Evolutionary conservation across 2,888 invertebrate species (phyloP), one percentile per base, ranked within the genome.

Genomic region (Drosophila picticornis): DNA sequence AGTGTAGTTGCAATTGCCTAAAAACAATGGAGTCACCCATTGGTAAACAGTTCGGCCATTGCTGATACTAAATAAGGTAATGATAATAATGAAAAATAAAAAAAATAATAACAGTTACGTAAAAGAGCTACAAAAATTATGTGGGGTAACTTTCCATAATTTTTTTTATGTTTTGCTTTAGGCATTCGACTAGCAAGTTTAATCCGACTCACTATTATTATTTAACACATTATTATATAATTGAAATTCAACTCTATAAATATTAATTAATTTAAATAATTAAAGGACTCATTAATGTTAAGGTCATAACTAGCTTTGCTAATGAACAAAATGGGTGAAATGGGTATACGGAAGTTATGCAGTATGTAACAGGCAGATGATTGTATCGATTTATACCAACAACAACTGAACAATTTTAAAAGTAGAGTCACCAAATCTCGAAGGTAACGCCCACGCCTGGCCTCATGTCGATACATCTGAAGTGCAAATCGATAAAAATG

Each of bases 21-120:
- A 56, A 69, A 67, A 71, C 64, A 65, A 74, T 52, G 64, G 31
- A 55, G 38, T 50, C 55, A 32, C 43, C 29, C 77, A 43, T 36
- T 36, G 48, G 66, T 25, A 53, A 66, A 66, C 61, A 79, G 66
- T 73, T 71, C 72, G 72, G 80, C 82, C 77, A 72, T 82, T 81
- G 72, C 69, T 57, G 22, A 19, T 29, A 22, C 40, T 29, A 68
- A 71, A 51, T 16, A 63, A 63, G 29, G 57, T 51, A 32, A 40
- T 48, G 3, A 34, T 29, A 36, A 10, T 40, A 22, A 32, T 4
- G 27, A 2, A 31, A 52, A 7, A 52, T 13, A 13, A 0, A 31
- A 13, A 31, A 22, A 7, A 9, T n/a, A 13, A 31, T 7, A 9
- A 3, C 4, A 4, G 2, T 9, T 19, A 38, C 5, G 19, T 19